These are phyloP conservation scores for Scolanthus callimorphus DNA, from an alignment of 92 coral and sea anemone genomes.

Conservation along the genomic window DNA sequence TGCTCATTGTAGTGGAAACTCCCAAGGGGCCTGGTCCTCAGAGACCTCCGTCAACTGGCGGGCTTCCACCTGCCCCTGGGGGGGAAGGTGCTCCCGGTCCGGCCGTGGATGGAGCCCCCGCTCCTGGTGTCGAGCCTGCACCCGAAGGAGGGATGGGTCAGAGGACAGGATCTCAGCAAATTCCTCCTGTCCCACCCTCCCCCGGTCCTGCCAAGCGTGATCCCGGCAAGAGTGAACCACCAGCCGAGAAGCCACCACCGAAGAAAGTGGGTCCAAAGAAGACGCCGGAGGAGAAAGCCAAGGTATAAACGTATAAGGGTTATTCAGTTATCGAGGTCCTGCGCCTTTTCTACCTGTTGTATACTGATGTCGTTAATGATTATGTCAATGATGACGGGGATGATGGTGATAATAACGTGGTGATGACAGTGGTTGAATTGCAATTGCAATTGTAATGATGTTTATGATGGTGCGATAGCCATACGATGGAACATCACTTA, in stretches of 20 bases:
- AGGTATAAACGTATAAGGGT: too few relatives aligned
- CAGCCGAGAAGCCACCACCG: not conserved
- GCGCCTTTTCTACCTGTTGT: too few relatives aligned
- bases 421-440: too few relatives aligned
- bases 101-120: conserved; percentile 23
- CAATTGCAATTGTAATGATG: too few relatives aligned
- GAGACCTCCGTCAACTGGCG: conserved; percentile 18
- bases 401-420: too few relatives aligned
- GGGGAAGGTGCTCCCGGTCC: conserved; percentile 12
- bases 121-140: conserved; percentile 6
- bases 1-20: conserved; percentile 17
- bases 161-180: conserved; percentile 13
- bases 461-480: too few relatives aligned
- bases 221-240: conserved; percentile 6
- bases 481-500: too few relatives aligned
- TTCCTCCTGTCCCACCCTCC: conserved; percentile 36
- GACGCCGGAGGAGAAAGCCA: conserved; percentile 35
- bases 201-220: conserved; percentile 23
- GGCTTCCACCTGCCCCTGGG: conserved; percentile 4
- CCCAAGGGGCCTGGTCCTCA: conserved; percentile 20
- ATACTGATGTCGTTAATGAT: too few relatives aligned
- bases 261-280: conserved; percentile 22
- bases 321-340: too few relatives aligned
- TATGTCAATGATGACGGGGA: too few relatives aligned
- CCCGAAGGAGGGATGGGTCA: conserved; percentile 12